Conservation (phyloP, 2,888 invertebrate genomes). For the Cenopis cana region DNA sequence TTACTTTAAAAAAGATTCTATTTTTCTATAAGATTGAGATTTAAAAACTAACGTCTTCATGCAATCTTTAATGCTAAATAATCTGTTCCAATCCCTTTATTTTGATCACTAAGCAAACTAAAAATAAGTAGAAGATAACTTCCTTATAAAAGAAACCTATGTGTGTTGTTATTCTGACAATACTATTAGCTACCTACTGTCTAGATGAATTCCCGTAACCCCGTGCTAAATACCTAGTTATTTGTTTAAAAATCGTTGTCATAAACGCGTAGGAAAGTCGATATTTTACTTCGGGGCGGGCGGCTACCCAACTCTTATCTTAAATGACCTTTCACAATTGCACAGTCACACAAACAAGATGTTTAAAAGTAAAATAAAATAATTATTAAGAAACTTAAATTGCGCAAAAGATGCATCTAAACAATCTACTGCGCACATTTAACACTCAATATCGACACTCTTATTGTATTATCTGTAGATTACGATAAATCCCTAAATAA, state of each 20-base stretch:
- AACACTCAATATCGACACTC: constrained; percentile 22
- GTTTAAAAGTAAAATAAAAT: constrained; percentile 8
- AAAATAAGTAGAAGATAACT: constrained; percentile 14
- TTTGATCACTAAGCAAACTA: constrained; percentile 19
- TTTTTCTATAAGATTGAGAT: constrained; percentile 22
- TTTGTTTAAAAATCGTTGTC: background rate
- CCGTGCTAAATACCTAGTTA: constrained; percentile 1
- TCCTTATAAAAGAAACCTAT: constrained; percentile 8
- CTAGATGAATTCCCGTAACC: constrained; percentile 15
- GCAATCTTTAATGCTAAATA: constrained; percentile 45
- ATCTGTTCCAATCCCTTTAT: constrained; percentile 45
- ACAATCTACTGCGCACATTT: constrained; percentile 20
- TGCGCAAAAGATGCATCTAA: constrained; percentile 55
- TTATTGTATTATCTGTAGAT: constrained; percentile 23
- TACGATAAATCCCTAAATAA: constrained; percentile 34
- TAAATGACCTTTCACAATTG: constrained; percentile 22
- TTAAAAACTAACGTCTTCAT: constrained; percentile 27
- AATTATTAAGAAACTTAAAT: constrained; percentile 51
- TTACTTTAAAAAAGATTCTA: constrained; percentile 17
- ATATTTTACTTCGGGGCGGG: constrained; percentile 16
- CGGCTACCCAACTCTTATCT: constrained; percentile 26
- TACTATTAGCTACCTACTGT: constrained; percentile 18
- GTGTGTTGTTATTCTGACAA: constrained; percentile 20
- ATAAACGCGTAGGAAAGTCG: background rate
- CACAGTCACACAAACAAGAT: constrained; percentile 48